Evolutionary conservation across 1,140 invertebrate genomes (phyloP).

Genomic region (Magallana ariakensis): DNA sequence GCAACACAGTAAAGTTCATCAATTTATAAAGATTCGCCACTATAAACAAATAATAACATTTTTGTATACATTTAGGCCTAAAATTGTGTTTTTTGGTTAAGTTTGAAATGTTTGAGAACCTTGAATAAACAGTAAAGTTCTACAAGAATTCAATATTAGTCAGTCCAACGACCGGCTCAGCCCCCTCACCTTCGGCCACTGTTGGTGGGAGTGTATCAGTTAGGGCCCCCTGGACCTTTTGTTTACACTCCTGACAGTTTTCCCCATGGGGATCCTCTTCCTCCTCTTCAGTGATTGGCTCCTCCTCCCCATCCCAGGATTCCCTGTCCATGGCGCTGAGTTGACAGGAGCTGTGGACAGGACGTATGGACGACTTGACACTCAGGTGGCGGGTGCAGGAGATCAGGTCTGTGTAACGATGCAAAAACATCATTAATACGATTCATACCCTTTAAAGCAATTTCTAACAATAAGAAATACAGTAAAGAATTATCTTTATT

Average conservation of each 20-base stretch:
- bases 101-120: too few species aligned
- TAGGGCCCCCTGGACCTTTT: constrained; percentile 66
- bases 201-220: constrained; percentile 73
- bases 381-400: constrained; percentile 73
- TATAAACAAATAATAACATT: too few species aligned
- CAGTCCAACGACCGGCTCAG: background rate
- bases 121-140: too few species aligned
- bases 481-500: background rate
- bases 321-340: background rate
- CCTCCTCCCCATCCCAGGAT: constrained; percentile 18
- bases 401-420: constrained; percentile 69
- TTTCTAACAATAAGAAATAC: background rate
- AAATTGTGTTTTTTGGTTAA: too few species aligned
- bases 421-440: background rate
- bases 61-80: too few species aligned
- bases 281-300: constrained; percentile 11
- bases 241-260: constrained; percentile 66
- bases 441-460: background rate
- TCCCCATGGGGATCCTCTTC: constrained; percentile 55
- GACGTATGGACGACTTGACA: constrained; percentile 66
- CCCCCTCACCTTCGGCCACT: constrained; percentile 71
- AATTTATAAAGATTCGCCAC: too few species aligned
- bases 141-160: too few species aligned
- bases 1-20: too few species aligned
- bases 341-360: constrained; percentile 16